Base-by-base conservation (phyloP, 2,797 vertebrate species). In the Staurois parvus region DNA sequence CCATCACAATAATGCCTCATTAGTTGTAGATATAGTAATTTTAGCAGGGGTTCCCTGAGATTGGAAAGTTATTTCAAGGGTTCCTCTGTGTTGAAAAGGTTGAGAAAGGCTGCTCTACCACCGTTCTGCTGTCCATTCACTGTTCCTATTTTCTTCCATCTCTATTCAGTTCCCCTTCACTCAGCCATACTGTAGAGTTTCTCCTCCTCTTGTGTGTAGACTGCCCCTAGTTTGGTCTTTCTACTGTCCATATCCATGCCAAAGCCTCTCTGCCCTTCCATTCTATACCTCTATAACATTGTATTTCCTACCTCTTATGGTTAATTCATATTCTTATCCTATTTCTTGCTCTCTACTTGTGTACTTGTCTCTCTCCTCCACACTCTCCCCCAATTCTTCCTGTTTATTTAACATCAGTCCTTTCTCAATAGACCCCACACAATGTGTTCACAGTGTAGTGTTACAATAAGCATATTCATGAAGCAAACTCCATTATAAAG, bases 391-490 rank as follows among this genome's bases (percentile, higher is more conserved):
- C 24, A 24, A 26, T 15, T 66, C 64, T 66, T 83, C 74, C 85
- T 82, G 79, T 83, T 82, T 86, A 52, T 66, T 48, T 62, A 64
- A 40, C 48, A 28, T 19, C 64, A 66, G 26, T 0, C 0, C 11
- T 9, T 9, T 52, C 48, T 52, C 59, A 26, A 5, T 26, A 64
- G 15, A 77, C 76, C 45, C 45, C 28, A 52, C 78, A 81, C 78
- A 81, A 76, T 76, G 56, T 69, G 29, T 6, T 24, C 73, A 64
- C 79, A 76, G 79, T 86, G 32, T 13, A 67, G 21, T 34, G 11
- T 24, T 30, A 81, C 79, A 86, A 82, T 72, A 37, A 37, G n/a
- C 32, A 29, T 37, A 67, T 82, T 81, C n/a, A 82, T 70, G 26
- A 66, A 37, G 37, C 52, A 24, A 13, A 28, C 12, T 37, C 64